Evolutionary conservation across 2,113 vertebrate genomes (phyloP).

Genomic region (Picathartes gymnocephalus): DNA sequence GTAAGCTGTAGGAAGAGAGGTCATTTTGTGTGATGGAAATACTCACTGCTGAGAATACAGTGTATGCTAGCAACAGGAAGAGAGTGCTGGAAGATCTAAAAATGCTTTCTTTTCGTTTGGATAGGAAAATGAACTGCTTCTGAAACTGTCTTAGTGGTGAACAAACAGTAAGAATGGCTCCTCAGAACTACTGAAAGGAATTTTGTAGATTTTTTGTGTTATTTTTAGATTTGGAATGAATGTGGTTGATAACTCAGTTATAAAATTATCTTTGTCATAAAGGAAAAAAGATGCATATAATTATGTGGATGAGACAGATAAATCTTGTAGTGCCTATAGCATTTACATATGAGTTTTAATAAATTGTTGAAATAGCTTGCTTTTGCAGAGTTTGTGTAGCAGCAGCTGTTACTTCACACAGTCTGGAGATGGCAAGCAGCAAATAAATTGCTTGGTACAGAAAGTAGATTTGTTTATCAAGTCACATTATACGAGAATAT

Average conservation of each 20-base stretch:
- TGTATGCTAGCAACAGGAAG: conserved; percentile 66
- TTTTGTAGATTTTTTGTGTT: neutral
- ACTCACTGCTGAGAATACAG: conserved; percentile 70
- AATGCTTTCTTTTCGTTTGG: conserved; percentile 46
- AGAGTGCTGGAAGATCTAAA: conserved; percentile 63
- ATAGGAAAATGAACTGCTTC: conserved; percentile 4
- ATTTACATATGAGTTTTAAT: neutral
- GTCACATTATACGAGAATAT: neutral
- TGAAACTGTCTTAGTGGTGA: neutral
- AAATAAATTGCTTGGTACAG: neutral
- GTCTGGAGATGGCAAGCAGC: neutral
- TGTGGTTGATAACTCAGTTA: neutral
- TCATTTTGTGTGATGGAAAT: conserved; percentile 75
- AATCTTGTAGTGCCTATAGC: neutral
- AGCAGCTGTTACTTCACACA: neutral
- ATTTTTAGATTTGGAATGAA: neutral
- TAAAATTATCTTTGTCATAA: neutral
- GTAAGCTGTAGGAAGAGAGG: conserved; percentile 79
- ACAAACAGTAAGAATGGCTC: conserved; percentile 42
- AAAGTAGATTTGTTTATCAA: neutral
- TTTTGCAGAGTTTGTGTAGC: neutral
- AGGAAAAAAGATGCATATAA: neutral
- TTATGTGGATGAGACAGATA: neutral
- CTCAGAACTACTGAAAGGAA: conserved; percentile 51
- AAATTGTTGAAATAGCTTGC: neutral